Evolutionary conservation across 30 jellyfish, hydroid and myxozoan genomes (phyloP), one percentile per base, ranked within the genome.

Genomic region (Hydra vulgaris): DNA sequence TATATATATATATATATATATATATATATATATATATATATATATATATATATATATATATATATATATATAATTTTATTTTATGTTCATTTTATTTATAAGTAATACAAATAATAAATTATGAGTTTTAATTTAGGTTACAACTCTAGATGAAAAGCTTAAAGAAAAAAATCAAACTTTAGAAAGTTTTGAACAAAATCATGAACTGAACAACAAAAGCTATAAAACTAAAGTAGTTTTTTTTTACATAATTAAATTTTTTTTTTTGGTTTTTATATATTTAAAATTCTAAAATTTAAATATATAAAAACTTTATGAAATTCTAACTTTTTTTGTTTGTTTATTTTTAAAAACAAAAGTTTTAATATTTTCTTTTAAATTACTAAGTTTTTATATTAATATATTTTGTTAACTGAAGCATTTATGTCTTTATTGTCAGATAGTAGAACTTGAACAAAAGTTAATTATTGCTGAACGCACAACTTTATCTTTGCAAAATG

Each of bases 91-190:
- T n/a, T n/a, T n/a, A n/a, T n/a, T n/a, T n/a, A n/a, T n/a, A n/a
- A n/a, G n/a, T n/a, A n/a, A n/a, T n/a, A n/a, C n/a, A n/a, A n/a
- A n/a, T n/a, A n/a, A n/a, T n/a, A n/a, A n/a, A n/a, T n/a, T n/a
- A n/a, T n/a, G n/a, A n/a, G n/a, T n/a, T n/a, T 21, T 61, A n/a
- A 66, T 27, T 17, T 25, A 90, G 97, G 95, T 90, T 22, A 85
- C 90, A 40, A 61, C 95, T 15, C 85, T 90, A 7, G 97, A 90
- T 70, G 95, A 86, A 24, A 86, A 85, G 76, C 76, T 90, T 20
- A 85, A 90, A 55, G 97, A 90, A 56, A 90, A 85, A 80, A 89
- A 74, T 7, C 82, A 77, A n/a, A 87, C 79, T 22, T 21, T 85
- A 18, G 89, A 85, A n/a, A 79, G 71, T 21, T 40, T 71, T 21